Conservation (phyloP, 2,888 invertebrate species). For the Gerris lacustris region DNA sequence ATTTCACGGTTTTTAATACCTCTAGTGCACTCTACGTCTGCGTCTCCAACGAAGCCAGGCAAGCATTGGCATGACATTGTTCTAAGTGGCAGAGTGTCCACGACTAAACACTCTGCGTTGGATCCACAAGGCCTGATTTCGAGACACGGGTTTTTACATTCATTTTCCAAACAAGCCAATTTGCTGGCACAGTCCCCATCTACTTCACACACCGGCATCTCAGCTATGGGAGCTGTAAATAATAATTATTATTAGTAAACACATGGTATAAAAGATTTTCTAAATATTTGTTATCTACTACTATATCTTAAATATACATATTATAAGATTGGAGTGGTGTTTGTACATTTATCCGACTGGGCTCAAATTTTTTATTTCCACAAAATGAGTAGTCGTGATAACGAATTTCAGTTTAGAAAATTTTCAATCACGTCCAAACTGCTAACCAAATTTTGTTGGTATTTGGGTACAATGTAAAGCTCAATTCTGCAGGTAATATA, state of each 20-base stretch:
- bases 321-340: not conserved
- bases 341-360: no score
- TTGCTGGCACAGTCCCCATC: slow-evolving; percentile 79
- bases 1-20: slow-evolving; percentile 40
- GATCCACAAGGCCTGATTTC: slow-evolving; percentile 65
- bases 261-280: not conserved
- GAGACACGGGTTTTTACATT: slow-evolving; percentile 67
- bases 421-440: no score
- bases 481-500: no score
- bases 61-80: slow-evolving; percentile 80
- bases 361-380: no score
- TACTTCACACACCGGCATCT: slow-evolving; percentile 51
- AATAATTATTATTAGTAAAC: slow-evolving; percentile 4
- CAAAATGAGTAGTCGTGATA: no score
- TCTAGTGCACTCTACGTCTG: slow-evolving; percentile 66
- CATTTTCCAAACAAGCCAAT: slow-evolving; percentile 65
- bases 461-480: no score
- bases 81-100: slow-evolving; percentile 72
- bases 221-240: slow-evolving; percentile 40
- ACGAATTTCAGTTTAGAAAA: no score
- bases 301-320: not conserved
- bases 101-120: slow-evolving; percentile 70
- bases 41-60: slow-evolving; percentile 71
- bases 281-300: not conserved
- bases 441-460: no score